These are phyloP conservation scores for Zygaena filipendulae DNA, from an alignment of 2,888 invertebrate genomes.

Conservation along the genomic window DNA sequence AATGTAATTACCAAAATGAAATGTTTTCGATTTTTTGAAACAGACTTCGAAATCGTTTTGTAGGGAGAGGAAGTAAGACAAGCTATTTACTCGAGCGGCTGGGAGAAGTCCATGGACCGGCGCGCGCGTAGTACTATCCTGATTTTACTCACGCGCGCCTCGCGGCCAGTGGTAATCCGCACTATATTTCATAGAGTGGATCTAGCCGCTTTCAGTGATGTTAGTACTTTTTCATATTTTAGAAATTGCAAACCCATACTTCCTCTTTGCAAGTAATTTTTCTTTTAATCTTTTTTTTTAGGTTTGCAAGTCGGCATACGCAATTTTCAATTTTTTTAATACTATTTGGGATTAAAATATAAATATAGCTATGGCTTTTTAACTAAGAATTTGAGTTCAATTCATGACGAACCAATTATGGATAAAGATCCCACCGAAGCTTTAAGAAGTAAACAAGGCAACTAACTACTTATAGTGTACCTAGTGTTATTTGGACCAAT, in stretches of 20 bases:
- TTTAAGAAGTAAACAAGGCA: too few species aligned
- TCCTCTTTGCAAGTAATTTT: conserved; percentile 1
- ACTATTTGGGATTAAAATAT: too few species aligned
- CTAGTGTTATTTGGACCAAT: too few species aligned
- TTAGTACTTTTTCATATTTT: conserved; percentile 14
- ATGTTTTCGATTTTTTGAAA: conserved; percentile 8
- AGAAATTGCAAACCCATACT: conserved; percentile 21
- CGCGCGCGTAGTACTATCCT: conserved; percentile 19
- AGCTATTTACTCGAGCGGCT: conserved; percentile 26
- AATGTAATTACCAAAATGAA: conserved; percentile 9
- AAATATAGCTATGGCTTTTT: too few species aligned
- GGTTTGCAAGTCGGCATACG: conserved; percentile 19
- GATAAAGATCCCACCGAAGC: too few species aligned
- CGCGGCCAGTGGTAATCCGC: conserved; percentile 22
- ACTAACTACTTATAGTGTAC: too few species aligned
- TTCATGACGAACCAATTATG: too few species aligned
- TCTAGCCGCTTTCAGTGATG: conserved; percentile 26
- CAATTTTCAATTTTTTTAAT: conserved; percentile 20
- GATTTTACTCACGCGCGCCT: conserved; percentile 19
- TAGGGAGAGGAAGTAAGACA: conserved; percentile 25
- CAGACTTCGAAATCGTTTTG: too few species aligned
- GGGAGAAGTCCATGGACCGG: conserved; percentile 23
- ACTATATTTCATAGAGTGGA: conserved; percentile 25
- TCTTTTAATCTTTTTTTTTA: conserved; percentile 16
- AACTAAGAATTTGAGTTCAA: too few species aligned